These are phyloP conservation scores for Melanotaenia parkinsoni DNA, from an alignment of 2,797 vertebrate species.

Conservation along the genomic window DNA sequence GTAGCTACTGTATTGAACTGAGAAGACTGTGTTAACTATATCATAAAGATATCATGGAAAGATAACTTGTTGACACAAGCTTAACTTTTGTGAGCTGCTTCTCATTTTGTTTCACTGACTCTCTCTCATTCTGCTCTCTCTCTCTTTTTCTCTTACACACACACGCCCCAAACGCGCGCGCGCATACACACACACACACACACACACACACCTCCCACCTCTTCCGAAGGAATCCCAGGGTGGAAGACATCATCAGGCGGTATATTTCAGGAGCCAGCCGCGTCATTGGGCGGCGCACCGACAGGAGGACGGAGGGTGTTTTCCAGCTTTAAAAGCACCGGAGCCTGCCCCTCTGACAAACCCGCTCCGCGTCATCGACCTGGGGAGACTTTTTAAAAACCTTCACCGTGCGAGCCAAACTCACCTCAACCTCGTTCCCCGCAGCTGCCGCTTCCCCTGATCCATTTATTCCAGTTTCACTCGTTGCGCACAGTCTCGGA, in stretches of 20 bases:
- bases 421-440: constrained; percentile 55
- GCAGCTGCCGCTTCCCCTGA: constrained; percentile 19
- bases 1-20: background rate
- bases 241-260: constrained; percentile 67
- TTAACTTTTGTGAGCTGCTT: constrained; percentile 12
- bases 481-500: constrained; percentile 20
- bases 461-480: background rate
- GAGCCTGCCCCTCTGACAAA: constrained; percentile 79
- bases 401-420: constrained; percentile 62
- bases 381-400: constrained; percentile 77
- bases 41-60: constrained; percentile 1
- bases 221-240: constrained; percentile 72
- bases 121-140: constrained; percentile 12
- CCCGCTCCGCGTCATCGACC: constrained; percentile 88
- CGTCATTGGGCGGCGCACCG: constrained; percentile 86
- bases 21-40: background rate
- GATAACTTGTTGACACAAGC: constrained; percentile 3
- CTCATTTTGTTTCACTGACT: background rate
- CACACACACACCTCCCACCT: constrained; percentile 43
- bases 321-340: constrained; percentile 96
- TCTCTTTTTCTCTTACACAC: background rate
- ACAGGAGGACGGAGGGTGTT: constrained; percentile 86
- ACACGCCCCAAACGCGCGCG: background rate
- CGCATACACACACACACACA: background rate
- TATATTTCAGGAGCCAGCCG: constrained; percentile 76